Evolutionary conservation across 1,140 invertebrate species (phyloP), one percentile per base, ranked within the genome.

Genomic region (Scaptomyza hsui): DNA sequence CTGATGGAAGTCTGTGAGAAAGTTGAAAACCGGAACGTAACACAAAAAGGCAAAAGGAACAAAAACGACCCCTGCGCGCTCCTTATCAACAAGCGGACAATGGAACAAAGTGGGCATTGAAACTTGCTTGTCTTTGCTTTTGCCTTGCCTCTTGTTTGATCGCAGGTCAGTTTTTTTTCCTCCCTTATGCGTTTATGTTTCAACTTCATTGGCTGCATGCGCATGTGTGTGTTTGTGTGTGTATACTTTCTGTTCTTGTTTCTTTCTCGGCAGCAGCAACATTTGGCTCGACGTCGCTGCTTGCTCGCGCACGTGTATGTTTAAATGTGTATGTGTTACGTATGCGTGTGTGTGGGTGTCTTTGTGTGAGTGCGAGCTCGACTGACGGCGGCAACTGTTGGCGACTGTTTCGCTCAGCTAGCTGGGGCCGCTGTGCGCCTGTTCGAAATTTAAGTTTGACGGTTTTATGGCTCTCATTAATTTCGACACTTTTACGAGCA

Each of bases 401-500:
- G 48, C 41, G 21, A 21, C n/a, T 26, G 16, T 45, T 39, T 39
- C 16, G 18, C 18, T 21, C 12, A 9, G 15, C 42, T 48, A 19
- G 41, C 35, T 68, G 37, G 2, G 12, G 52, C 51, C 35, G 74
- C 82, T 86, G 82, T 55, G 78, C 82, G 78, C 82, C 82, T 86
- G 82, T 75, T 86, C 82, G 74, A 86, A 88, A 88, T 86, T 88
- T 88, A 88, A 86, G 82, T 86, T 86, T 86, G 82, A 88, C 82
- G 82, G 82, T 82, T 86, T 86, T 86, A 86, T 88, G 83, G 64
- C 82, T 75, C 82, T 82, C 82, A 86, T 86, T 86, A 82, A 88
- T 86, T 86, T 78, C 72, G 78, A 78, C 79, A 82, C 75, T 82
- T 83, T 83, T 88, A 86, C 82, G 82, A 80, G 71, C 82, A 86